Percentiles rank a stretch among this genome's conserved stretches.
phyloP scores from a whole-genome alignment of 2,113 vertebrate species.

The Ophthalmolycus amberensis region DNA sequence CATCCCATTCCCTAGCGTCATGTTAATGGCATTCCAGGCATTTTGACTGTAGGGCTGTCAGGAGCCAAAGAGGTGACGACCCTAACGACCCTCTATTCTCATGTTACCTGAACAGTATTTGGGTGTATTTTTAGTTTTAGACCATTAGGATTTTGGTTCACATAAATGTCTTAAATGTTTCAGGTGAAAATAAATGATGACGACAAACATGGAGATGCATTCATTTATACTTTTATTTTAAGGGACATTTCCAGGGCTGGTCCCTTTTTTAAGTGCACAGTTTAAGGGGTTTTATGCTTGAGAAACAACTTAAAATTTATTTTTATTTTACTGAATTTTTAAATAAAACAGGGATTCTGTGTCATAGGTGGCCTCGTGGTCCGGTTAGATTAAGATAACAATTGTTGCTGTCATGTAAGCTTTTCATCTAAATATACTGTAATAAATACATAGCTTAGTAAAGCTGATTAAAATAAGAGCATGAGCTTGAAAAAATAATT shows the following conservation, averaged over 20 bases:
- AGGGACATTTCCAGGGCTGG: neutral
- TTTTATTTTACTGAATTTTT: neutral
- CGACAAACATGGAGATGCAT: neutral
- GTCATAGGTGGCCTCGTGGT: neutral
- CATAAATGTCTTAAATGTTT: neutral
- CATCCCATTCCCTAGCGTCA: slow-evolving; percentile 33
- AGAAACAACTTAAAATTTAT: neutral
- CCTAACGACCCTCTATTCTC: neutral
- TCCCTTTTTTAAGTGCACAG: neutral
- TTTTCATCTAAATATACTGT: neutral
- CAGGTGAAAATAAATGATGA: neutral
- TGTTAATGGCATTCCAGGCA: slow-evolving; percentile 60
- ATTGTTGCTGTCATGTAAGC: neutral
- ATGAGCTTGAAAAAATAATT: neutral
- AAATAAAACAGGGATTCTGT: neutral
- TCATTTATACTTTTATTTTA: neutral
- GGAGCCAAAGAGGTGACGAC: neutral
- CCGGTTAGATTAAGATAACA: neutral
- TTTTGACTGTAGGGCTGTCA: slow-evolving; percentile 45
- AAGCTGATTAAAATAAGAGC: neutral
- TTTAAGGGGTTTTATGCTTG: neutral
- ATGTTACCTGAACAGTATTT: neutral
- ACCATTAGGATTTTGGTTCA: neutral
- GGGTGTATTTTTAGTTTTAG: neutral
- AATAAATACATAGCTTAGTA: neutral